Evolutionary conservation across 2,888 invertebrate genomes (phyloP).

Genomic region (Pachydiplax longipennis): DNA sequence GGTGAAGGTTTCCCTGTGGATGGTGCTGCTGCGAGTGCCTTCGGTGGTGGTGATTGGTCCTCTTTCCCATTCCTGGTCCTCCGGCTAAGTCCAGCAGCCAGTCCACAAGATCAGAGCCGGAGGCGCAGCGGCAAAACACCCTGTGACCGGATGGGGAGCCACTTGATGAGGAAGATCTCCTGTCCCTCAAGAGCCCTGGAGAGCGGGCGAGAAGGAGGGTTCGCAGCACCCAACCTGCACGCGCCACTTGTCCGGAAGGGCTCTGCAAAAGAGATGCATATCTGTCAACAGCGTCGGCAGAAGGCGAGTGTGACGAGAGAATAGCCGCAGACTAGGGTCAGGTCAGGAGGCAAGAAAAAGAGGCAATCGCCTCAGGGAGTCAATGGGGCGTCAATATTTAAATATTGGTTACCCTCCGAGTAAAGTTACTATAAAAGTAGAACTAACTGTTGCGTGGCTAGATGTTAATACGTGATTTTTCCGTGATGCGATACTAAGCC

Average conservation of each 20-base stretch:
- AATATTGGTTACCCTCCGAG: too few species aligned
- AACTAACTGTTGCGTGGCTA: too few species aligned
- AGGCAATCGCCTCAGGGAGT: too few species aligned
- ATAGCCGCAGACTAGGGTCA: too few species aligned
- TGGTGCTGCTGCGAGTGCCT: not conserved
- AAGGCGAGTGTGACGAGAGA: not conserved
- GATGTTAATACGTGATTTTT: too few species aligned
- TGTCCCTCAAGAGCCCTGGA: constrained; percentile 70
- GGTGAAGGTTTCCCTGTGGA: not conserved
- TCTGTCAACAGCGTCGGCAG: not conserved
- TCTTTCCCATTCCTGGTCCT: constrained; percentile 52
- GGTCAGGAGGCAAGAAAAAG: too few species aligned
- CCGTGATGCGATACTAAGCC: too few species aligned
- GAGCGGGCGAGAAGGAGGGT: constrained; percentile 70
- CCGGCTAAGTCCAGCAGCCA: constrained; percentile 73
- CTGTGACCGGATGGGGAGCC: constrained; percentile 65
- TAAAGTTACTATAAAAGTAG: too few species aligned
- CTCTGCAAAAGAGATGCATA: constrained; percentile 56
- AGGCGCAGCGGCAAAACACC: constrained; percentile 74
- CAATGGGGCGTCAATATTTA: too few species aligned
- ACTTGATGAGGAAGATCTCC: constrained; percentile 65
- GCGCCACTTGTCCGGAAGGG: constrained; percentile 71
- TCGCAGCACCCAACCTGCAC: constrained; percentile 74
- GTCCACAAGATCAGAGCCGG: constrained; percentile 82
- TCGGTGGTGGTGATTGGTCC: constrained; percentile 45